A percentile compares a stretch with the other conserved stretches of the same genome.
Conservation (phyloP, 2,113 vertebrate genomes). For the Piliocolobus tephrosceles region DNA sequence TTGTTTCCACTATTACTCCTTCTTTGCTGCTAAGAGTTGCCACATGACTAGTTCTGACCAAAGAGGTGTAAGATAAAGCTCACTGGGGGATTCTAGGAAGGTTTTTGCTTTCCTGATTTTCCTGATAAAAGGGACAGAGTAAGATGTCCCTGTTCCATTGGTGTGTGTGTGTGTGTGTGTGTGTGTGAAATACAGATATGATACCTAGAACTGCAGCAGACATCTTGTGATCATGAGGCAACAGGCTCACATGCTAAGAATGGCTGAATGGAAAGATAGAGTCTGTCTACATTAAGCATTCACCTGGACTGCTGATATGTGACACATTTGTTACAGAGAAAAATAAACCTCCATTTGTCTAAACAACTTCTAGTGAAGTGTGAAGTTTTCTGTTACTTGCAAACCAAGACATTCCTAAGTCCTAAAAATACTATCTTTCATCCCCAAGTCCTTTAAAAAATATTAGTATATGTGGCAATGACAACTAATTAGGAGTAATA, state of each 20-base stretch:
- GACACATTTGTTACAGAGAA: background rate
- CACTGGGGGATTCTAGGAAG: background rate
- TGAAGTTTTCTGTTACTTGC: background rate
- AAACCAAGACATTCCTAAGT: constrained; percentile 12
- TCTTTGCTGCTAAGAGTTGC: background rate
- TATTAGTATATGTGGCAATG: background rate
- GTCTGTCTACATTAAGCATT: background rate
- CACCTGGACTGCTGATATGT: background rate
- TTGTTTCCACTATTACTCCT: background rate
- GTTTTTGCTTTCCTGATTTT: background rate
- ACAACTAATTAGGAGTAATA: background rate
- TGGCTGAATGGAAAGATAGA: background rate
- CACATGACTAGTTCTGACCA: background rate
- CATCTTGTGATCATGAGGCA: background rate
- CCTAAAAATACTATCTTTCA: background rate
- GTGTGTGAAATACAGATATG: background rate
- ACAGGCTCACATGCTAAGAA: background rate
- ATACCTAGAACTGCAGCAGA: background rate
- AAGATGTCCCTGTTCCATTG: background rate
- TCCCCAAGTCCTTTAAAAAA: background rate
- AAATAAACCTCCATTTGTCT: background rate
- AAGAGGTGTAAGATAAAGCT: background rate
- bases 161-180: background rate
- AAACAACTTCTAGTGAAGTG: background rate
- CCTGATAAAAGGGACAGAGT: background rate